A percentile compares a stretch with the other conserved stretches of the same genome.
Conservation (phyloP, 2,888 invertebrate species). For the Microplitis deprimator region DNA sequence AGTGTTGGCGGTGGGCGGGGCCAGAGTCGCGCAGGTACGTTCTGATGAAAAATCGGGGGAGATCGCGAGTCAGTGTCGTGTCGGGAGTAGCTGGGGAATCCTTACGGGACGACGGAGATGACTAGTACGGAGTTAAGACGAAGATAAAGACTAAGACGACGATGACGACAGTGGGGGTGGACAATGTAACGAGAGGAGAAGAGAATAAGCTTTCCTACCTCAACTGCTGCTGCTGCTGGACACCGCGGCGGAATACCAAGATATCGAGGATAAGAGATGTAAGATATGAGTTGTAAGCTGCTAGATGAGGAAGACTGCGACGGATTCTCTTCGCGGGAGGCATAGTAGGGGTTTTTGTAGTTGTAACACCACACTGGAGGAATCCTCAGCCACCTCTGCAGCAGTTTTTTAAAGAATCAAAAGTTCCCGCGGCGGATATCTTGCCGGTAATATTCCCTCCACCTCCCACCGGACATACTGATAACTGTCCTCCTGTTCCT, state of each 20-base stretch:
- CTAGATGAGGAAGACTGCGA: no score
- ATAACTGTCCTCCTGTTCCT: conserved; percentile 38
- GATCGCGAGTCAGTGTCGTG: conserved; percentile 12
- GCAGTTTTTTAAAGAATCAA: conserved; percentile 8
- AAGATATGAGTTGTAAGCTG: background rate
- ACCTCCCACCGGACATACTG: conserved; percentile 53
- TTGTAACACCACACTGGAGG: no score
- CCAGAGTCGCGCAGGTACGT: background rate
- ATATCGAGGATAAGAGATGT: background rate
- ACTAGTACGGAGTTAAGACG: no score
- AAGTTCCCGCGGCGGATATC: conserved; percentile 64
- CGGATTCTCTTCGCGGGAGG: no score
- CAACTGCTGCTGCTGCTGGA: conserved; percentile 1
- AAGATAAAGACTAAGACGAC: background rate
- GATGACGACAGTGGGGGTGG: conserved; percentile 4
- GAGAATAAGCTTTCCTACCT: background rate
- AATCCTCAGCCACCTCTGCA: no score
- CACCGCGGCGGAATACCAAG: background rate
- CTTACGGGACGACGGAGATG: background rate
- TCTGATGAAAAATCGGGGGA: background rate
- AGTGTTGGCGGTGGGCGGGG: conserved; percentile 18
- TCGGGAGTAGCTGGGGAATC: conserved; percentile 26
- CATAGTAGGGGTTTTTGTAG: no score
- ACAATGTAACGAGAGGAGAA: background rate
- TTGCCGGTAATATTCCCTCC: conserved; percentile 65